Evolutionary conservation across 2,797 vertebrate genomes (phyloP), one percentile per base, ranked within the genome.

Genomic region (Myripristis murdjan): DNA sequence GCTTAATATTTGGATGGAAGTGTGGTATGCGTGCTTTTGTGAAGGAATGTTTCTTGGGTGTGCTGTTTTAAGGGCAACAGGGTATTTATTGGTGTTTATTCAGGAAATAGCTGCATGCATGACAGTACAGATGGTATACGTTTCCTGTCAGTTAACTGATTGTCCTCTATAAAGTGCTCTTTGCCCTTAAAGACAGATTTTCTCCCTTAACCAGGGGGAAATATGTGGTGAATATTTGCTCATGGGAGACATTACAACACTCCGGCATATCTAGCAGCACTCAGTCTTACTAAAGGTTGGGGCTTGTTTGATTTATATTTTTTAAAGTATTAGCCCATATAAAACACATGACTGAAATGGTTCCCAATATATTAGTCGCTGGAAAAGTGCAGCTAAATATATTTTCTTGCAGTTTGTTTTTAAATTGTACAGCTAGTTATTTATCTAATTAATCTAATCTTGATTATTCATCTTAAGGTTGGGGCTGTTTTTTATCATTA

Each of bases 141-240:
- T 92, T 94, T 91, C 87, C 89, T 89, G 84, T 70, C 70, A 53
- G 75, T 73, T 71, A 76, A 81, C 56, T 71, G 77, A 90, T 73
- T 70, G 31, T 59, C 51, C 75, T 84, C 54, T 23, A 65, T 43
- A 55, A 60, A 58, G 62, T 47, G 64, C 33, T 73, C 28, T 52
- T 69, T 55, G 24, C 24, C 46, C 57, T 44, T n/a, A 11, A 23
- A 7, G 57, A 47, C 53, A 64, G 31, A 35, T 41, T 35, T 31
- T 74, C 77, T 81, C 71, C 82, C 73, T 67, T 46, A 58, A 68
- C 55, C 22, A 23, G 35, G 62, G 85, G 84, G 82, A 90, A 84
- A 72, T 76, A 55, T 39, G 37, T 24, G 53, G 55, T 26, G 49
- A 33, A 73, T 33, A 55, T 82, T 75, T 74, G 64, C 90, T 90